Conservation (phyloP, 2,797 vertebrate species). For the Mus caroli region DNA sequence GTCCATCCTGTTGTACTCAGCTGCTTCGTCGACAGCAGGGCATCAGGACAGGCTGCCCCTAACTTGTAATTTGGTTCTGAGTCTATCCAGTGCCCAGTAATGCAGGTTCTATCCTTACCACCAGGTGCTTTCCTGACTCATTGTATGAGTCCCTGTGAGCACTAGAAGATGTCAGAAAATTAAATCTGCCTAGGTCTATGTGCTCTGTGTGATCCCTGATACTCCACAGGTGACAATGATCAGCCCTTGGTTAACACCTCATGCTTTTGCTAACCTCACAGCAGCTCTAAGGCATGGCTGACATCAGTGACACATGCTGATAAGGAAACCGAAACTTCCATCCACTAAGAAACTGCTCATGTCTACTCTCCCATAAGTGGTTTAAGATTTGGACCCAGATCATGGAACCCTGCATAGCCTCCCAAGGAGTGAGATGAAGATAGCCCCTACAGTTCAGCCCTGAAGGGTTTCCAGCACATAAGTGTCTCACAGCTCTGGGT, state of each 20-base stretch:
- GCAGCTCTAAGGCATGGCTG: rapidly evolving
- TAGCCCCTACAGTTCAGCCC: neutral
- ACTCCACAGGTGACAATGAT: neutral
- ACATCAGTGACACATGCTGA: rapidly evolving
- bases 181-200: neutral
- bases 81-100: no score
- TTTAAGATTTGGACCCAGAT: neutral
- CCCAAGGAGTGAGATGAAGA: neutral
- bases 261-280: neutral
- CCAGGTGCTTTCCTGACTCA: neutral
- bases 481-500: neutral
- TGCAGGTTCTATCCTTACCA: no score
- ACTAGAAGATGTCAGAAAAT: neutral
- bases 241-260: neutral
- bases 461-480: rapidly evolving
- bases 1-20: no score
- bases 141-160: neutral
- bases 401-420: neutral
- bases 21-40: neutral
- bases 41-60: rapidly evolving
- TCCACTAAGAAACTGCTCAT: neutral
- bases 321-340: neutral
- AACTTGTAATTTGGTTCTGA: no score
- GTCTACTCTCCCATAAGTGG: neutral
- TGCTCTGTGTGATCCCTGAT: neutral